These are phyloP conservation scores for Melinaea marsaeus DNA, from an alignment of 2,888 invertebrate species.

Conservation along the genomic window DNA sequence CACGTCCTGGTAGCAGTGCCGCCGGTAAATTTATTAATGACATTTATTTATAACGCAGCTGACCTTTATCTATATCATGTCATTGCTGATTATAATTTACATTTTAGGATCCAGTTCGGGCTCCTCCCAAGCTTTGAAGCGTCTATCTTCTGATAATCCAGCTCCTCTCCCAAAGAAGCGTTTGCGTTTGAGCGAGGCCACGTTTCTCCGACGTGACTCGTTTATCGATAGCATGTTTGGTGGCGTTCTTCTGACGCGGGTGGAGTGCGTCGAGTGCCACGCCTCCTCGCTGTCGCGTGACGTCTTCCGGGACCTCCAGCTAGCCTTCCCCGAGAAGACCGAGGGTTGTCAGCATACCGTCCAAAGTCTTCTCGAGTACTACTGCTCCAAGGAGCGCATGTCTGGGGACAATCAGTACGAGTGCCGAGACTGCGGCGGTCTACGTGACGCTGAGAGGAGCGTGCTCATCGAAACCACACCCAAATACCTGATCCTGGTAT, in stretches of 20 bases:
- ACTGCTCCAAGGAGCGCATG: constrained; percentile 86
- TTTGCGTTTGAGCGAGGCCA: constrained; percentile 41
- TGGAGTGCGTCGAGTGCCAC: constrained; percentile 85
- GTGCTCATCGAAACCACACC: constrained; percentile 83
- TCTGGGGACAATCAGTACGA: constrained; percentile 89
- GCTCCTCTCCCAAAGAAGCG: constrained; percentile 48
- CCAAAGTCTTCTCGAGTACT: constrained; percentile 87
- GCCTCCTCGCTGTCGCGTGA: constrained; percentile 86
- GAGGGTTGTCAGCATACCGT: constrained; percentile 78
- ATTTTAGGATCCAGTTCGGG: constrained; percentile 48
- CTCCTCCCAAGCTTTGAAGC: constrained; percentile 43
- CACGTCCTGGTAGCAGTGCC: constrained; percentile 56
- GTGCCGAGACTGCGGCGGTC: constrained; percentile 85
- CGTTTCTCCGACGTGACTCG: constrained; percentile 51
- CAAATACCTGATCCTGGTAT: constrained; percentile 85
- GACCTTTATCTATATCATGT: background rate
- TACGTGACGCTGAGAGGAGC: constrained; percentile 84
- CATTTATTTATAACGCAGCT: background rate
- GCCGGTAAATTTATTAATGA: constrained; percentile 41
- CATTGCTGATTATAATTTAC: background rate
- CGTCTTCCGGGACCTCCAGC: constrained; percentile 87
- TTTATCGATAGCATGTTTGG: constrained; percentile 85
- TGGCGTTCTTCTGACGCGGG: constrained; percentile 85
- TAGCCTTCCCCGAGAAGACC: constrained; percentile 83
- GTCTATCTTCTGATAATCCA: constrained; percentile 37